Base-by-base conservation (phyloP, 2,888 invertebrate genomes). In the Leptinotarsa juncta region DNA sequence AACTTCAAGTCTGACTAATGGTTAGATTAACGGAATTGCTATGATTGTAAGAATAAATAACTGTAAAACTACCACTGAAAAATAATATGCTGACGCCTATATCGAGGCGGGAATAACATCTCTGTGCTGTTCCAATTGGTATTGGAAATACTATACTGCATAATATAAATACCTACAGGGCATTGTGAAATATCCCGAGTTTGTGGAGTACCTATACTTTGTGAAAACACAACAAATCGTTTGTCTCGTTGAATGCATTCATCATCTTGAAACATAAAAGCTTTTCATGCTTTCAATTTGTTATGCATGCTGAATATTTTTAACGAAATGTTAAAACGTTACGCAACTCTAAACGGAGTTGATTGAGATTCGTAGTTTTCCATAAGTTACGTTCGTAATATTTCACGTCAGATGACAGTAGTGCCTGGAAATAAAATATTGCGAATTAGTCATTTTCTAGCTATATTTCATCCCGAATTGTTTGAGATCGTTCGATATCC, bases 351-450 rank as follows among this genome's bases (percentile, higher is more conserved):
- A 20, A 57, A 23, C 14, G 20, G 3, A 20, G 57, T 12, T 57
- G 57, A 57, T 57, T 57, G 18, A 23, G 57, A 57, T 57, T 57
- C 23, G 14, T 4, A 57, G 3, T n/a, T 57, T n/a, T 57, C 18
- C 20, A 20, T 57, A 57, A 23, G 57, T 57, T 57, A 57, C 57
- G 57, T 23, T 42, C 3, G 20, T 14, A 3, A 57, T 57, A 57
- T 57, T 57, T 57, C 14, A 57, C 20, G 20, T 57, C 57, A 57
- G 20, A n/a, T 53, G 53, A 53, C 53, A 51, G 5, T 51, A 51
- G 16, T 20, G 20, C 20, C 51, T 20, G 57, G 57, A 20, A 14
- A 57, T 57, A 12, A 57, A 57, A 57, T 57, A 57, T 57, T 57
- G 20, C 57, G 57, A 57, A 57, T 57, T 57, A 57, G 3, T 18